Evolutionary conservation across 2,113 vertebrate genomes (phyloP).

Genomic region (Rhagologus leucostigma): DNA sequence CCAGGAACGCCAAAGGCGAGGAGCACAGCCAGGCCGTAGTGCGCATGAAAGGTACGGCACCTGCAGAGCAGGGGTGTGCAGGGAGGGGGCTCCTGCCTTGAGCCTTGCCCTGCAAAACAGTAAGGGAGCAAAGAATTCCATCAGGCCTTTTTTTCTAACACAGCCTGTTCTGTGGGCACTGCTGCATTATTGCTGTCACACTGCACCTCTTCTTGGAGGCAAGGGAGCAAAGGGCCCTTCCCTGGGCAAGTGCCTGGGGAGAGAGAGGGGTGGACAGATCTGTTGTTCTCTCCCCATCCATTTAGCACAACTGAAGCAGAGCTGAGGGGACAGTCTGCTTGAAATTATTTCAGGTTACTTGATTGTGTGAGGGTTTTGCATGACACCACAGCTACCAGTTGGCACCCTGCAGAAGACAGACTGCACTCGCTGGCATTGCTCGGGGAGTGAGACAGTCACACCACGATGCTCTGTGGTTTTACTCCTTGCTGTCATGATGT

Average conservation of each 20-base stretch:
- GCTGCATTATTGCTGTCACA: not conserved
- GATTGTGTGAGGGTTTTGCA: not conserved
- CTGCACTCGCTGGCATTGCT: not conserved
- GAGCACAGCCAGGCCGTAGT: slow-evolving; percentile 59
- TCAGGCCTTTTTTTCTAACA: not conserved
- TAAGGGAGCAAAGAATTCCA: not conserved
- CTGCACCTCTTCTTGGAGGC: not conserved
- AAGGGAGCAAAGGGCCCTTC: not conserved
- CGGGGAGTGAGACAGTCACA: not conserved
- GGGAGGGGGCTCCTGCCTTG: not conserved
- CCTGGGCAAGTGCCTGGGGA: not conserved
- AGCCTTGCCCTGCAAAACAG: not conserved
- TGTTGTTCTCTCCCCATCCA: not conserved
- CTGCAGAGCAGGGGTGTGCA: not conserved
- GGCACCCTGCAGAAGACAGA: not conserved
- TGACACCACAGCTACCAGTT: not conserved
- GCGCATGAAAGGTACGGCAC: slow-evolving; percentile 70
- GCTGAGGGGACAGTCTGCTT: not conserved
- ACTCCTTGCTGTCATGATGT: not conserved
- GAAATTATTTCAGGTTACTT: not conserved
- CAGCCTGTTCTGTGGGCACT: not conserved
- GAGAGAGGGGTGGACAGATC: not conserved
- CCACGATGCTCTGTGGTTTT: not conserved
- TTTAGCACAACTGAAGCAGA: not conserved
- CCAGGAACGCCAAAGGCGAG: slow-evolving; percentile 70